Conservation (phyloP, 2,113 vertebrate genomes). For the Furnarius figulus region DNA sequence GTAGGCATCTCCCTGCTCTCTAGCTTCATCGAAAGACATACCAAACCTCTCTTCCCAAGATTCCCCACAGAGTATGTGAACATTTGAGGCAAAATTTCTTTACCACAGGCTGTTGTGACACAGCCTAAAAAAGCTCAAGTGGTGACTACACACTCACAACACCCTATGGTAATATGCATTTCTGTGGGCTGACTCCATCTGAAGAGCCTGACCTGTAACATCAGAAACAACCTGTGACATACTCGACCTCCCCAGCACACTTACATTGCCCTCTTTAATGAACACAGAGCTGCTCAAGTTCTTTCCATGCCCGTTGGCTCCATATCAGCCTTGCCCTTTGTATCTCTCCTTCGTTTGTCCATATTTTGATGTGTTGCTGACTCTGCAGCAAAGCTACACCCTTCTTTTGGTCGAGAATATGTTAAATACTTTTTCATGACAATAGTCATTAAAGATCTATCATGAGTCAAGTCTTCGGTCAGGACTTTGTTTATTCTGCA, state of each 20-base stretch:
- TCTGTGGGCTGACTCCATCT: neutral
- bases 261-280: neutral
- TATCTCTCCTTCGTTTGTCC: neutral
- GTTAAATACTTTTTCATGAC: slow-evolving; percentile 63
- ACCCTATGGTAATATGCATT: neutral
- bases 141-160: neutral
- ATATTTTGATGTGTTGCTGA: slow-evolving; percentile 16
- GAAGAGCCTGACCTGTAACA: neutral
- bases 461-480: slow-evolving; percentile 50
- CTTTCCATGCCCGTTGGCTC: neutral
- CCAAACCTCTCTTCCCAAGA: neutral
- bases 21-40: neutral
- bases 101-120: neutral
- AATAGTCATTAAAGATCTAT: slow-evolving; percentile 68
- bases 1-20: neutral
- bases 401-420: neutral
- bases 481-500: slow-evolving; percentile 51
- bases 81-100: neutral
- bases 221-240: neutral
- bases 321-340: neutral
- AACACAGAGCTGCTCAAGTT: neutral
- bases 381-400: neutral
- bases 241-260: neutral
- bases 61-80: neutral
- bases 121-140: neutral